Evolutionary conservation across 2,797 vertebrate genomes (phyloP).

Genomic region (Rhabdomys pumilio): DNA sequence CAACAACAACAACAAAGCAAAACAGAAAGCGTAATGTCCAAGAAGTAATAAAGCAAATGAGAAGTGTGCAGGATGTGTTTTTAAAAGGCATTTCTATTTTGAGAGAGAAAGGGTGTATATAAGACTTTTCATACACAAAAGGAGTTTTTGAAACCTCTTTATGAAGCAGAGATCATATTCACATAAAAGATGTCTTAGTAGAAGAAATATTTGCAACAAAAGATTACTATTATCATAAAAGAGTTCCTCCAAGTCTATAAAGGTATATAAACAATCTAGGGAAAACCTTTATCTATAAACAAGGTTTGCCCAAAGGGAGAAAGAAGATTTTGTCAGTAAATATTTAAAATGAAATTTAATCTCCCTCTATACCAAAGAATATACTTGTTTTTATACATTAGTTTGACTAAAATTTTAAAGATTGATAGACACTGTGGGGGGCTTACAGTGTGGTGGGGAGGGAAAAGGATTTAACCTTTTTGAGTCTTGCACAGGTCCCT

Average conservation of each 20-base stretch:
- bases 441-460: background rate
- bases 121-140: conserved; percentile 51
- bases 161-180: background rate
- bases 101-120: conserved; percentile 7
- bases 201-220: conserved; percentile 56
- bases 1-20: background rate
- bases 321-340: conserved; percentile 31
- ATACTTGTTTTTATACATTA: background rate
- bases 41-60: background rate
- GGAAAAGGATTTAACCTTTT: conserved; percentile 24
- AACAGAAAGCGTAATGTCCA: conserved; percentile 14
- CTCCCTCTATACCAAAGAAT: background rate
- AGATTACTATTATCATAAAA: conserved; percentile 61
- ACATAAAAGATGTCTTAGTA: conserved; percentile 25
- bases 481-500: background rate
- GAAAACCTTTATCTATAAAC: background rate
- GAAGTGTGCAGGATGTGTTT: background rate
- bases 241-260: conserved; percentile 12
- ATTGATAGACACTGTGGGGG: background rate
- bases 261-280: background rate
- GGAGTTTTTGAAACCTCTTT: background rate
- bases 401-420: background rate
- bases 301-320: conserved; percentile 34
- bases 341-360: conserved; percentile 28
- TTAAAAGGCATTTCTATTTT: conserved; percentile 63